Evolutionary conservation across 1,140 invertebrate species (phyloP).

Genomic region (Chironomus tepperi): DNA sequence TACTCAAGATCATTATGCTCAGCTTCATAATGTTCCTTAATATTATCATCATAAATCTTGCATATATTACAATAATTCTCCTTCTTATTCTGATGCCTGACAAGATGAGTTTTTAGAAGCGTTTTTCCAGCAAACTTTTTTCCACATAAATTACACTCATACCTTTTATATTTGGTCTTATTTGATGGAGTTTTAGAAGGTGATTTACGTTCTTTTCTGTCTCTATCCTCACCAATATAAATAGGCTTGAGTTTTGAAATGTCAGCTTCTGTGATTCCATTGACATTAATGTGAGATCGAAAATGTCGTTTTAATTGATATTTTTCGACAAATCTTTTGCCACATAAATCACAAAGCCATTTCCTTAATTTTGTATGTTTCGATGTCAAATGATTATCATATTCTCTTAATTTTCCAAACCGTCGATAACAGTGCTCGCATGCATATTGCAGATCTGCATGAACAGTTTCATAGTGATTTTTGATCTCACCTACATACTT

Average conservation of each 20-base stretch:
- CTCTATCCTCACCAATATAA: too few species aligned
- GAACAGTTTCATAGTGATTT: not conserved
- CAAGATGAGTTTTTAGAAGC: too few species aligned
- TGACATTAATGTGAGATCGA: not conserved
- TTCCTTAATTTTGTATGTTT: not conserved
- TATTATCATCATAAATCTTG: not conserved
- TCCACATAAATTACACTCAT: not conserved
- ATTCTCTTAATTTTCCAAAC: not conserved
- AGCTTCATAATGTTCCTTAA: not conserved
- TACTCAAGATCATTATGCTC: not conserved
- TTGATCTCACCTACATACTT: not conserved
- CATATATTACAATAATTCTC: not conserved
- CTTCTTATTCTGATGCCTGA: not conserved
- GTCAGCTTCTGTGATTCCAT: not conserved
- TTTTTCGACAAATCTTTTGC: not conserved
- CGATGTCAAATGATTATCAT: not conserved
- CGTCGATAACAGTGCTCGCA: not conserved
- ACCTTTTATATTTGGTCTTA: not conserved
- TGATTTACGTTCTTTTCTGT: too few species aligned
- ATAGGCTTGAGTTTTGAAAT: not conserved
- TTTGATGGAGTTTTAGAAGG: too few species aligned
- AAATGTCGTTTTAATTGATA: not conserved
- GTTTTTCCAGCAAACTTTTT: not conserved
- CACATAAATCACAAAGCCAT: not conserved
- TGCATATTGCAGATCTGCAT: not conserved